Evolutionary conservation across 1,140 invertebrate genomes (phyloP).

Genomic region (Lepidurus packardi): DNA sequence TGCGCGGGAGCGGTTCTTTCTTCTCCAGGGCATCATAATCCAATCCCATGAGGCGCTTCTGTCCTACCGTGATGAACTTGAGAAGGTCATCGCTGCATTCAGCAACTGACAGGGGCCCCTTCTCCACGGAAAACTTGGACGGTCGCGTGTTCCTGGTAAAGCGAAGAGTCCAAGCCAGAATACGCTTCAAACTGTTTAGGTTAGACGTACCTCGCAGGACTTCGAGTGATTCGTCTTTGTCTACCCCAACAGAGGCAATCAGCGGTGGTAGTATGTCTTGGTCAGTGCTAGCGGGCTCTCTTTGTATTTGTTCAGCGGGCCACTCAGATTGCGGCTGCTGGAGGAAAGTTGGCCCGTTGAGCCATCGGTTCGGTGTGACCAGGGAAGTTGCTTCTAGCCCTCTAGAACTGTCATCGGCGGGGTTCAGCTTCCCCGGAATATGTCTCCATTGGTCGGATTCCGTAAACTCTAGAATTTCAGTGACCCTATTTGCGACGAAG

Average conservation of each 20-base stretch:
- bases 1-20: no score
- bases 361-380: background rate
- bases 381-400: background rate
- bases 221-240: no score
- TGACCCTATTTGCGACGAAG: conserved; percentile 42
- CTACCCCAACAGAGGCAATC: background rate
- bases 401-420: background rate
- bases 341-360: background rate
- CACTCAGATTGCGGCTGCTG: background rate
- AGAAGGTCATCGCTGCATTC: no score
- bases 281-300: background rate
- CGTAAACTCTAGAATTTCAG: conserved; percentile 7
- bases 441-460: background rate
- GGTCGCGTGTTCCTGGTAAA: background rate
- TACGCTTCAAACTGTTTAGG: background rate
- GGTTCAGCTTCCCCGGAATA: background rate
- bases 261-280: background rate
- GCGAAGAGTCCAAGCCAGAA: background rate
- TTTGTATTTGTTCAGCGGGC: background rate
- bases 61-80: no score
- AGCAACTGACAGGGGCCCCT: no score
- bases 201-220: background rate
- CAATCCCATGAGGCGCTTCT: no score
- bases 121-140: background rate
- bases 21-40: no score